Evolutionary conservation across 2,888 invertebrate genomes (phyloP).

Genomic region (Exocentrus adspersus): DNA sequence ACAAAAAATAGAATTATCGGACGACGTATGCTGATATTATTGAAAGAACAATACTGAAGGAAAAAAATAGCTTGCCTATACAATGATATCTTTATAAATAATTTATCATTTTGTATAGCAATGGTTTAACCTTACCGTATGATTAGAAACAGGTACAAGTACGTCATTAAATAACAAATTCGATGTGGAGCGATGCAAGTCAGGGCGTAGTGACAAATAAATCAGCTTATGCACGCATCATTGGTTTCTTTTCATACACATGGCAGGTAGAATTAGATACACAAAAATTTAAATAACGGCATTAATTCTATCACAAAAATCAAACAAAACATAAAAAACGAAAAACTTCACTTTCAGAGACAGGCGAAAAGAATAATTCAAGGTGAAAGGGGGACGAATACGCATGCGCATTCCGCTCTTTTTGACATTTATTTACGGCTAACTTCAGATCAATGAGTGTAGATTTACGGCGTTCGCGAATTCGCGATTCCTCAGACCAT

Average conservation of each 20-base stretch:
- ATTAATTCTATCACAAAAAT: conserved; percentile 11
- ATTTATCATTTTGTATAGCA: too few relatives aligned
- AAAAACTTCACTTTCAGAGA: conserved; percentile 6
- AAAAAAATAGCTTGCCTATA: too few relatives aligned
- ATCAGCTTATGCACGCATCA: neutral
- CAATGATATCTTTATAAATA: neutral
- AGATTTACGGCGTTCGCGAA: too few relatives aligned
- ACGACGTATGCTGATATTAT: neutral
- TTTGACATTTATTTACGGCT: neutral
- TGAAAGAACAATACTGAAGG: neutral
- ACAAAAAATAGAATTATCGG: conserved; percentile 19
- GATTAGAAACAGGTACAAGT: neutral
- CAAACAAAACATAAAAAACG: conserved; percentile 23
- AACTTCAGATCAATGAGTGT: too few relatives aligned
- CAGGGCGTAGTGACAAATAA: neutral
- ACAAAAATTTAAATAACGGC: conserved; percentile 16
- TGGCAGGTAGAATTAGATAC: neutral
- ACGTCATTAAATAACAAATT: conserved; percentile 24
- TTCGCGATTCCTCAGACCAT: too few relatives aligned
- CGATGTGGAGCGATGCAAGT: conserved; percentile 10
- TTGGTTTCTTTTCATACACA: neutral
- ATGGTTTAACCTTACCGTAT: conserved; percentile 16
- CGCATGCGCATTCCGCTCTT: conserved; percentile 15
- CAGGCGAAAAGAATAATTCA: neutral
- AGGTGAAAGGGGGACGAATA: neutral